Percentiles rank a stretch among this genome's conserved stretches.
Conservation (phyloP, 2,888 invertebrate genomes). For the Torymus auratus region DNA sequence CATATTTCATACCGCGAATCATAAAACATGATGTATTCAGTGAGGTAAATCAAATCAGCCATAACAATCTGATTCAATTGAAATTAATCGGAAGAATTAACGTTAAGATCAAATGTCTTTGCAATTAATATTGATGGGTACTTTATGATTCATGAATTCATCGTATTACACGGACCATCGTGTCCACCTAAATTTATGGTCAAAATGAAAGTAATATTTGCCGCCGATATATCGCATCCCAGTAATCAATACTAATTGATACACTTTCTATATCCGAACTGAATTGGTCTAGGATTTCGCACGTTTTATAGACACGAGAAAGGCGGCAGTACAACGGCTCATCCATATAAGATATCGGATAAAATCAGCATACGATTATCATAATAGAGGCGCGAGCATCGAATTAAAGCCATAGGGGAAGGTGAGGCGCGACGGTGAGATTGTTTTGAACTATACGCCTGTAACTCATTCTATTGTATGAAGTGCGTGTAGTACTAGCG, state of each 20-base stretch:
- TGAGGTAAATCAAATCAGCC: background rate
- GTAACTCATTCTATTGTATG: background rate
- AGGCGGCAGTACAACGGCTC: background rate
- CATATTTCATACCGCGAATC: background rate
- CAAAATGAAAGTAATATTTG: too few relatives aligned
- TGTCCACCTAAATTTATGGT: too few relatives aligned
- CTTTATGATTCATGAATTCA: too few relatives aligned
- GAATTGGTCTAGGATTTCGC: too few relatives aligned
- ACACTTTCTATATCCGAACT: conserved; percentile 23
- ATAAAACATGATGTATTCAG: background rate
- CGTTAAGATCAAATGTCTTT: too few relatives aligned
- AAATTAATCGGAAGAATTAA: too few relatives aligned
- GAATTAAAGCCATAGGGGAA: too few relatives aligned
- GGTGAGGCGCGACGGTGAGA: too few relatives aligned
- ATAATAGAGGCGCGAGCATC: background rate
- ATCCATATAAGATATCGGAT: background rate
- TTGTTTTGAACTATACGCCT: background rate
- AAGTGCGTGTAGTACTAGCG: background rate
- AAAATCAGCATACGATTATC: conserved; percentile 16
- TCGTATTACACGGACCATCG: too few relatives aligned
- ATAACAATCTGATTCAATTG: too few relatives aligned
- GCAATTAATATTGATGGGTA: too few relatives aligned
- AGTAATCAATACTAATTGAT: conserved; percentile 6
- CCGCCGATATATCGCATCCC: background rate
- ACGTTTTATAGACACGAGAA: too few relatives aligned